Conservation (phyloP, 1,140 invertebrate genomes). For the Diprion similis region DNA sequence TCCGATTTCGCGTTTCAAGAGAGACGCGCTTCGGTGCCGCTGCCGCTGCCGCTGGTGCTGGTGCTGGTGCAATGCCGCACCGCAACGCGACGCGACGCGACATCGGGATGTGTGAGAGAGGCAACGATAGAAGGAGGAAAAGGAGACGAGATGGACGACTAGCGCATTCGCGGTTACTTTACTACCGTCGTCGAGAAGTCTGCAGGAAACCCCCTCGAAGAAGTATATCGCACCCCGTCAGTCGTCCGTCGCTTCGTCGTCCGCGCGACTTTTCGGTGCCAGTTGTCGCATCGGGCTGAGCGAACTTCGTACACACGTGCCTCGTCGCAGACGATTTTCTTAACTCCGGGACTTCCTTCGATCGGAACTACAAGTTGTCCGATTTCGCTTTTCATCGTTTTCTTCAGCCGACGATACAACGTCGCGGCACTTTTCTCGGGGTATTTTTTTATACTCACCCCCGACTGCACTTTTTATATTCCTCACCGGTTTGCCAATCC, state of each 20-base stretch:
- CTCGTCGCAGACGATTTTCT: background rate
- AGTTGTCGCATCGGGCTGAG: background rate
- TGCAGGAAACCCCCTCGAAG: background rate
- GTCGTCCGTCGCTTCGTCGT: background rate
- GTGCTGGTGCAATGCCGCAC: background rate
- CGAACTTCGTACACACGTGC: background rate
- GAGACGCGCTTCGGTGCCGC: background rate
- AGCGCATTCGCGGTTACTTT: background rate
- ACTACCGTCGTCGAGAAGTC: background rate
- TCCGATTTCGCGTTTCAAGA: constrained; percentile 45
- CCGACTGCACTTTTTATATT: background rate
- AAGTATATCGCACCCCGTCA: background rate
- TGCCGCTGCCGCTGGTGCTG: background rate
- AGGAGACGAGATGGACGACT: background rate
- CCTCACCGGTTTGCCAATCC: background rate
- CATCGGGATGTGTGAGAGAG: background rate
- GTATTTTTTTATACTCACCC: background rate
- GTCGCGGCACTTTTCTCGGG: background rate
- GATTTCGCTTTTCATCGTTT: background rate
- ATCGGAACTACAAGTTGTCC: background rate
- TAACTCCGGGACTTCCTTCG: background rate
- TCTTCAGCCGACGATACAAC: no score
- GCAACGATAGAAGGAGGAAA: background rate
- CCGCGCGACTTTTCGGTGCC: background rate
- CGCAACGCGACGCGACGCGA: background rate